These are phyloP conservation scores for Macropodus opercularis DNA, from an alignment of 2,797 vertebrate genomes.

Conservation along the genomic window DNA sequence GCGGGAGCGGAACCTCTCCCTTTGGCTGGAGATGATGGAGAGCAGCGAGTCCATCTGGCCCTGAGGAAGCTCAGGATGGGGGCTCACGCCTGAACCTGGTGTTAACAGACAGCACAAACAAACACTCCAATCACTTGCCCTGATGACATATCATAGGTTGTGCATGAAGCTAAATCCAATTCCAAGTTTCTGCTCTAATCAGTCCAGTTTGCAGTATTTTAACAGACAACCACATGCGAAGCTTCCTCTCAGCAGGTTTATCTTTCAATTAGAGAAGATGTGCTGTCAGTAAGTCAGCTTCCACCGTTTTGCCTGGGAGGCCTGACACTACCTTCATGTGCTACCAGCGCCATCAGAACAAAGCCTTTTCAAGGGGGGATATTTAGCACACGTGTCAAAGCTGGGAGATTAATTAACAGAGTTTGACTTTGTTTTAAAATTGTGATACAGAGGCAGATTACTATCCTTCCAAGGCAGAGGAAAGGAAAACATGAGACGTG, in stretches of 20 bases:
- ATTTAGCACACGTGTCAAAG: constrained; percentile 2
- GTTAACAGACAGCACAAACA: neutral
- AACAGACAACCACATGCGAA: constrained; percentile 9
- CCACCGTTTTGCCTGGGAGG: constrained; percentile 6
- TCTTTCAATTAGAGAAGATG: constrained; percentile 21
- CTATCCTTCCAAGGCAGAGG: neutral
- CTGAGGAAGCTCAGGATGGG: constrained; percentile 84
- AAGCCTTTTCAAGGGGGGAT: constrained; percentile 1
- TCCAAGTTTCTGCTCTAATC: constrained; percentile 17
- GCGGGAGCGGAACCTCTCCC: constrained; percentile 93
- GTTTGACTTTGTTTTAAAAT: neutral
- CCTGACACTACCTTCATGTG: neutral
- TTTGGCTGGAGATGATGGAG: constrained; percentile 98
- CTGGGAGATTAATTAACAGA: constrained; percentile 3
- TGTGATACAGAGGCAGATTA: neutral
- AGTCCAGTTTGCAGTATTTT: constrained; percentile 13
- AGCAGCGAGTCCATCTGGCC: constrained; percentile 95
- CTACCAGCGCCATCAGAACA: constrained; percentile 1
- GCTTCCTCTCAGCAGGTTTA: constrained; percentile 23
- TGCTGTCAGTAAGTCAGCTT: constrained; percentile 5
- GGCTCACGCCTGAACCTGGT: constrained; percentile 40
- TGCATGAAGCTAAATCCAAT: neutral
- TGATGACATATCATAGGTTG: neutral
- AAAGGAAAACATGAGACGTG: neutral
- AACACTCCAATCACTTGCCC: constrained; percentile 2